Conservation (phyloP, 2,113 vertebrate species). For the Ivindomyrus marchei region DNA sequence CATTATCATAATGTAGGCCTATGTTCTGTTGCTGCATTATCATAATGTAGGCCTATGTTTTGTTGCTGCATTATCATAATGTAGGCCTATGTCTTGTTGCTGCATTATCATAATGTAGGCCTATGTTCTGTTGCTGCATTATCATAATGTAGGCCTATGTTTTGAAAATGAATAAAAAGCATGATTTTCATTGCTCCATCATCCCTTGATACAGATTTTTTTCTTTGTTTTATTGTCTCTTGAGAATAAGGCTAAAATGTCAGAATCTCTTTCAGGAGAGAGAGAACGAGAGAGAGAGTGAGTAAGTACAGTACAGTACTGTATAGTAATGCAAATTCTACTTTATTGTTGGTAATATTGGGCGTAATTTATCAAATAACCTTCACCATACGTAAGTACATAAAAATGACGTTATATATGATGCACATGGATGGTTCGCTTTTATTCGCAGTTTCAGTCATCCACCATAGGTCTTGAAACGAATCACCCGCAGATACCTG, state of each 20-base stretch:
- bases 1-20: no score
- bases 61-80: neutral
- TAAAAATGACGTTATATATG: neutral
- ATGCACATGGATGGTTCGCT: neutral
- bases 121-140: no score
- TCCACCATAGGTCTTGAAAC: neutral
- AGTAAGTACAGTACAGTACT: neutral
- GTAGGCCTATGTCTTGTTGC: neutral
- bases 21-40: neutral
- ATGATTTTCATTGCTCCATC: neutral
- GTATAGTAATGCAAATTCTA: neutral
- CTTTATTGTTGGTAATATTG: neutral
- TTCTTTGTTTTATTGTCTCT: neutral
- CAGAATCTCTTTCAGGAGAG: neutral
- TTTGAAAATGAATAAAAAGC: neutral
- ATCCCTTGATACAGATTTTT: neutral
- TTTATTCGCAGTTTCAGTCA: neutral
- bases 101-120: no score
- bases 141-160: neutral
- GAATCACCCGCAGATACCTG: neutral
- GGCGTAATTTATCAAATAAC: neutral
- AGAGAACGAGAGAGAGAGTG: neutral
- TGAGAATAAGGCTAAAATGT: neutral
- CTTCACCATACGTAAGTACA: neutral
- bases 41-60: neutral